Base-by-base conservation (phyloP, 2,113 vertebrate genomes). In the Australoheros scitulus region DNA sequence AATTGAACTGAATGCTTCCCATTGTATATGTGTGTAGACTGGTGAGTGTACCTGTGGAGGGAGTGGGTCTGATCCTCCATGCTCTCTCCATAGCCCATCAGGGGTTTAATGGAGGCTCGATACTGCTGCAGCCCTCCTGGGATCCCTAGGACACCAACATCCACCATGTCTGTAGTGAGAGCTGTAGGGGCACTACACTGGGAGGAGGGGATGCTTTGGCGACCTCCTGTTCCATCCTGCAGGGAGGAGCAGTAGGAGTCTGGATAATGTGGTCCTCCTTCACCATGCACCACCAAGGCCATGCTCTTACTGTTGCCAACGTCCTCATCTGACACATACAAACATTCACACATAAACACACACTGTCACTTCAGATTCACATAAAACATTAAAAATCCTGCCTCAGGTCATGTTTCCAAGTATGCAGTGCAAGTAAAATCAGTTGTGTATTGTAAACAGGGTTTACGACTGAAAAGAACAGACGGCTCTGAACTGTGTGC, bases 171-270 rank as follows among this genome's bases (percentile, higher is more conserved):
- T 0, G 58, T 15, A 6, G 61, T 1, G 1, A 83, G 47, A 2
- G 89, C 74, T 5, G 86, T 79, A 8, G 89, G 80, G 9, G 86
- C 82, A 8, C 97, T 94, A 0, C 96, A 94, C 84, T 95, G 96
- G 24, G 96, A 95, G 0, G 97, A 97, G 0, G 96, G 94, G 3
- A 97, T 92, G 50, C 97, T 97, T 93, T 96, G 96, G 22, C 96
- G 94, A 1, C 95, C 95, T 57, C 97, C 96, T 0, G 95, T 96
- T 0, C 95, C 95, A 18, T 98, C 97, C 0, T 97, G 96, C 1
- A 95, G 95, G 43, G 96, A 76, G 87, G 97, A 96, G 80, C 96
- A 68, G 92, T 97, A 97, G 5, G 96, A 96, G 38, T 97, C 97
- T 0, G 94, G 84, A 0, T 96, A 97, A 75, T 96, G 92, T 3